A percentile compares a stretch with the other conserved stretches of the same genome.
Conservation (phyloP, 2,888 invertebrate genomes). For the Tanytarsus gracilentus region DNA sequence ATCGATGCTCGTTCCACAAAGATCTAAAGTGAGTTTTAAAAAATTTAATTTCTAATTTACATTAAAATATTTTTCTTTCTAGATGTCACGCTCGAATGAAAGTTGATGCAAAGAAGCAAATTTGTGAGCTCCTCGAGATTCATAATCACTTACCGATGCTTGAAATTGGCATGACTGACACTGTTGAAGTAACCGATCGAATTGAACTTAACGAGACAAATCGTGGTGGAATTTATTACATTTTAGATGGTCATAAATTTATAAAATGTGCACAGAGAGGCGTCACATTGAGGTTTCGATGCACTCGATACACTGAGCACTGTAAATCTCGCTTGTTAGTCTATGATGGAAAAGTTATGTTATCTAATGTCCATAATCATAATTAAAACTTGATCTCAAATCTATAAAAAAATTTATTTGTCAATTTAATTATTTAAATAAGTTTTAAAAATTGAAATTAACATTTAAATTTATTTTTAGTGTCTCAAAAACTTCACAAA, state of each 20-base stretch:
- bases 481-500: background rate
- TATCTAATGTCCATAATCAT: background rate
- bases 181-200: background rate
- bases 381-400: too few species aligned
- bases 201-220: background rate
- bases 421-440: background rate
- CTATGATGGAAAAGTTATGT: background rate
- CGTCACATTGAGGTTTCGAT: background rate
- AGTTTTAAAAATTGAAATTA: background rate
- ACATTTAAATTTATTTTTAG: background rate
- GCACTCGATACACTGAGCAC: background rate
- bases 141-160: constrained; percentile 5
- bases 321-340: background rate
- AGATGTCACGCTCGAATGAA: constrained; percentile 16
- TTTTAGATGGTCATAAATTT: background rate
- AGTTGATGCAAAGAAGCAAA: background rate
- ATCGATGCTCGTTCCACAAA: constrained; percentile 4
- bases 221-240: background rate
- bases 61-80: background rate
- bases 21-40: background rate
- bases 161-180: background rate
- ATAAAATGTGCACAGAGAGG: background rate
- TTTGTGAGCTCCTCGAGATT: background rate
- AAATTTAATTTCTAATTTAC: background rate
- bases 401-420: too few species aligned